These are phyloP conservation scores for Rapana venosa DNA, from an alignment of 2,888 invertebrate genomes.

Conservation along the genomic window DNA sequence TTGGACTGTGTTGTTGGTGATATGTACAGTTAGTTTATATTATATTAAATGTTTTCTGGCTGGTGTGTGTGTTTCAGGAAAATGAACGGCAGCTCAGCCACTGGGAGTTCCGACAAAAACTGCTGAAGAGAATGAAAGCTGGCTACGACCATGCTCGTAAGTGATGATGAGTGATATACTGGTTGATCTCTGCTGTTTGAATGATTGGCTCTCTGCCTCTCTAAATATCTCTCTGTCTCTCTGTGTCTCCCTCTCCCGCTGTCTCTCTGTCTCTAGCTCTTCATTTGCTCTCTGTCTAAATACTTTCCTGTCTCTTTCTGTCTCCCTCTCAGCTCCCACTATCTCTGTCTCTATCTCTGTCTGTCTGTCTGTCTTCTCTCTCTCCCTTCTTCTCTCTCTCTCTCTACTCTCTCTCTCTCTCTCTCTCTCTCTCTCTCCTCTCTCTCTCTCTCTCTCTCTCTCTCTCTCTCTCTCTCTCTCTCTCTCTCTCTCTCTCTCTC, in stretches of 20 bases:
- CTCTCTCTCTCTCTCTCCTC: background rate
- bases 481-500: background rate
- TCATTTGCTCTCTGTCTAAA: no score
- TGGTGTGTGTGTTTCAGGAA: constrained; percentile 71
- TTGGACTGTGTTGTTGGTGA: no score
- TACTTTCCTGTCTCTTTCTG: no score
- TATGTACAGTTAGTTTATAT: no score
- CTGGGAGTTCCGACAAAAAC: constrained; percentile 91
- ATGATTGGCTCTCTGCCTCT: background rate
- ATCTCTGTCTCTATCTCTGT: no score
- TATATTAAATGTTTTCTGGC: background rate
- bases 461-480: background rate
- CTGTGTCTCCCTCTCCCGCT: background rate
- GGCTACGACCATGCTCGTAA: constrained; percentile 91
- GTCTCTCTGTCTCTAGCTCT: no score
- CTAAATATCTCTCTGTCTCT: background rate
- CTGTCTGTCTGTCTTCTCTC: no score
- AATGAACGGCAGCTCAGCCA: constrained; percentile 82
- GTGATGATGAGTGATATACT: constrained; percentile 64
- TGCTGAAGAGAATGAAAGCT: constrained; percentile 88
- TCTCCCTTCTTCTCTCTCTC: no score
- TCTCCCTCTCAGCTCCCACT: no score
- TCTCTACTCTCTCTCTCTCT: no score
- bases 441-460: background rate
- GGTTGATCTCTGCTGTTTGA: background rate